These are phyloP conservation scores for Nothobranchius kuhntae DNA, from an alignment of 2,113 vertebrate genomes.

Conservation along the genomic window DNA sequence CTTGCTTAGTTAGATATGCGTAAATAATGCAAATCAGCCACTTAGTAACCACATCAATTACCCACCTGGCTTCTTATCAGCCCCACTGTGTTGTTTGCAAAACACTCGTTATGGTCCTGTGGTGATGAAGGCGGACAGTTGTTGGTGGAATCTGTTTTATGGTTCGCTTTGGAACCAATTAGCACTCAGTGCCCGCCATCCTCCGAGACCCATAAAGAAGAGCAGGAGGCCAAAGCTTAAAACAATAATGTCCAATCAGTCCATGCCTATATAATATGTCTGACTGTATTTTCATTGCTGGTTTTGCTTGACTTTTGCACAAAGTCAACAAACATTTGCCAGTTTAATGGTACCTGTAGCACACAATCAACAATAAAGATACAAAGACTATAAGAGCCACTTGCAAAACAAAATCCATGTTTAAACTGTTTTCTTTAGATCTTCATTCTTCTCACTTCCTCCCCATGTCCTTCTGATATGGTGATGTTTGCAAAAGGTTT, in stretches of 20 bases:
- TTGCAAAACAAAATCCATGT: constrained; percentile 53
- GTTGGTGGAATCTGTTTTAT: constrained; percentile 81
- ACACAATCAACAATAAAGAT: constrained; percentile 8
- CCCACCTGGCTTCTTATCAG: constrained; percentile 95
- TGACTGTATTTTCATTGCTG: constrained; percentile 45
- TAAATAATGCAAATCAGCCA: constrained; percentile 97
- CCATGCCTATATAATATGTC: constrained; percentile 52
- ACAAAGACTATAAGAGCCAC: constrained; percentile 22
- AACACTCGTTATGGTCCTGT: constrained; percentile 90
- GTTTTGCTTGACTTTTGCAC: constrained; percentile 16
- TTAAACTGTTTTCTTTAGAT: constrained; percentile 67
- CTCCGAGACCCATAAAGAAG: constrained; percentile 80
- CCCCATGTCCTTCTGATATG: constrained; percentile 54
- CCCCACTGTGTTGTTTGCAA: constrained; percentile 91
- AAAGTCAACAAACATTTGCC: constrained; percentile 30
- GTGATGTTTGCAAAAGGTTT: constrained; percentile 69
- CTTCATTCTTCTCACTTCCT: constrained; percentile 54
- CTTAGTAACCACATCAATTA: constrained; percentile 99
- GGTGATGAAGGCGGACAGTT: constrained; percentile 87
- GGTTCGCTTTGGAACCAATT: constrained; percentile 97
- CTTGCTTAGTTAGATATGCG: constrained; percentile 78
- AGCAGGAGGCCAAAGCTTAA: constrained; percentile 78
- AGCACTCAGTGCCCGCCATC: constrained; percentile 80
- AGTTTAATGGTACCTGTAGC: not conserved
- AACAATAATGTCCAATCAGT: constrained; percentile 79